Base-by-base conservation (phyloP, 2,888 invertebrate species). In the Celastrina argiolus region DNA sequence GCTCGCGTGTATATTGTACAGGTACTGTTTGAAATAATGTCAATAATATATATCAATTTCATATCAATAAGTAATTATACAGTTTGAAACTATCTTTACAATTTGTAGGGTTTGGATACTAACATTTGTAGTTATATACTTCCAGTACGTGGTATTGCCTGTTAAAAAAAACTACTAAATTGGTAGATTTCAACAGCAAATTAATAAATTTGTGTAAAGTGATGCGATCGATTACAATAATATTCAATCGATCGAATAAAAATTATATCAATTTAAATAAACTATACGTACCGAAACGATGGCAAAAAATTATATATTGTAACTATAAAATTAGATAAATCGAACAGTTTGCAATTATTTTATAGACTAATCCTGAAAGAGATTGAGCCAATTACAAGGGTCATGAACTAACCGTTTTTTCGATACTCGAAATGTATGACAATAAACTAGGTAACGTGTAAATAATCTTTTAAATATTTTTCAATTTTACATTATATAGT, bases 41-140 rank as follows among this genome's bases (percentile, higher is more conserved):
- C 88, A 88, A 88, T 81, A 81, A 77, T 78, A 82, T 77, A 87
- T 88, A 90, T 88, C 88, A 85, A 88, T 88, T 88, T 87, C 89
- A 90, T 90, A 90, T 89, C 89, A 88, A 76, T 78, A 51, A 51
- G 51, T 51, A 79, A 81, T 75, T 78, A 77, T 74, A 78, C 78
- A 76, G 78, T 78, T 76, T 78, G 76, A 77, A 78, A 73, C 76
- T 76, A 78, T 78, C 78, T 81, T 81, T 78, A 77, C 76, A 78
- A 51, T 51, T 51, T 74, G 66, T 75, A 76, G 75, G 73, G 74
- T 77, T 75, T 74, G 75, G 68, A 72, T 73, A 73, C 69, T 70
- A 69, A 70, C 68, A 69, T 71, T 71, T 72, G 71, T 72, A 73
- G 71, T 28, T 64, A 36, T 58, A 41, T 59, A 66, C 45, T 45